Percentiles rank a stretch among this genome's conserved stretches.
These are phyloP conservation scores for Eueides isabella DNA, from an alignment of 1,140 invertebrate genomes.

Conservation along the genomic window DNA sequence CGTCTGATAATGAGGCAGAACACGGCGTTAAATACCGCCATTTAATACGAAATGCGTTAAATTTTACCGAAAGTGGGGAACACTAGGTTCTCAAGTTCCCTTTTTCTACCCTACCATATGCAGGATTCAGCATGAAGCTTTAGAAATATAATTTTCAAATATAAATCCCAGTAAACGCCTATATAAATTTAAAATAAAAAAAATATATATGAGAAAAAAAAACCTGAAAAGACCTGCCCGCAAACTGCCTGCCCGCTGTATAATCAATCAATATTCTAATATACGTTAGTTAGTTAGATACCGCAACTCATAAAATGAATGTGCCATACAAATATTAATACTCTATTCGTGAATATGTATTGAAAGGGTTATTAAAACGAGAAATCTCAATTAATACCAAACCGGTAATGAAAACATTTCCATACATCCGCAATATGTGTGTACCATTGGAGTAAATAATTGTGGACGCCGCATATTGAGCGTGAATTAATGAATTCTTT, in stretches of 20 bases:
- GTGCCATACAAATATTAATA: slow-evolving; percentile 9
- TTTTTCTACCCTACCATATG: too few relatives aligned
- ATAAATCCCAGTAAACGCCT: too few relatives aligned
- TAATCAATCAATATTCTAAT: background rate
- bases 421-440: slow-evolving; percentile 28
- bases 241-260: too few relatives aligned
- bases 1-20: too few relatives aligned
- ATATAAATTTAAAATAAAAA: background rate
- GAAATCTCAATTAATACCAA: slow-evolving; percentile 40
- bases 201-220: background rate
- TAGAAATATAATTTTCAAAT: background rate
- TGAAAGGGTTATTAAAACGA: slow-evolving; percentile 40
- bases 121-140: background rate
- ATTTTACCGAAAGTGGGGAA: too few relatives aligned
- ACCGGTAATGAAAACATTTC: slow-evolving; percentile 36
- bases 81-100: too few relatives aligned
- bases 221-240: background rate
- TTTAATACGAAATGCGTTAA: too few relatives aligned
- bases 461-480: slow-evolving; percentile 27
- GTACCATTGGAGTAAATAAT: slow-evolving; percentile 35
- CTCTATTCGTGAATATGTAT: slow-evolving; percentile 1
- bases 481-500: slow-evolving; percentile 29
- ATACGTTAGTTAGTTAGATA: background rate
- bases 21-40: too few relatives aligned
- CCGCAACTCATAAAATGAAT: slow-evolving; percentile 2